Conservation (phyloP, 2,797 vertebrate genomes). For the Alfaro cultratus region DNA sequence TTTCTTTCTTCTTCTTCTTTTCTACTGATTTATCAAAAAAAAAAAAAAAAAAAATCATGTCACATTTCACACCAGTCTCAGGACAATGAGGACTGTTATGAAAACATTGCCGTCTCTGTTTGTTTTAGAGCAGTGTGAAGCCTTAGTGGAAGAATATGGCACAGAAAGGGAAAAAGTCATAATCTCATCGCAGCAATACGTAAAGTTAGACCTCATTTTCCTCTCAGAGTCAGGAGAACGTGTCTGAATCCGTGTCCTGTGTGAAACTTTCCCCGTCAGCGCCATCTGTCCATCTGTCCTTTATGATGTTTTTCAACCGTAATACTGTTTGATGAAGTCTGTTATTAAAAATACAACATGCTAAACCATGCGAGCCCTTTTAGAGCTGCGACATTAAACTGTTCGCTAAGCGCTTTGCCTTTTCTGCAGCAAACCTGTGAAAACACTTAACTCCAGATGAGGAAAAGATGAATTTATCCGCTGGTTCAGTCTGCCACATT, state of each 20-base stretch:
- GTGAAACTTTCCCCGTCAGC: constrained; percentile 42
- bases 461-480: constrained; percentile 50
- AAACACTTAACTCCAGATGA: constrained; percentile 58
- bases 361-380: constrained; percentile 49
- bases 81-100: constrained; percentile 45
- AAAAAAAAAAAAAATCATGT: constrained; percentile 22
- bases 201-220: constrained; percentile 61
- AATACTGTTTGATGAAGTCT: constrained; percentile 58
- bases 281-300: constrained; percentile 45
- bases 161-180: constrained; percentile 40
- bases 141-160: constrained; percentile 60
- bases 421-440: constrained; percentile 41
- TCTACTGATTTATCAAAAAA: neutral
- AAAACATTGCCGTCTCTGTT: constrained; percentile 68
- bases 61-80: constrained; percentile 38
- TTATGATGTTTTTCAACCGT: constrained; percentile 40
- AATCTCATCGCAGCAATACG: constrained; percentile 64
- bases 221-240: constrained; percentile 43
- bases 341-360: constrained; percentile 69
- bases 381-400: constrained; percentile 21
- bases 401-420: constrained; percentile 18
- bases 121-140: constrained; percentile 70
- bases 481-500: constrained; percentile 50
- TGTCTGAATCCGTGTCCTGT: constrained; percentile 63
- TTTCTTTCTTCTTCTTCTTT: neutral